These are phyloP conservation scores for Cydia amplana DNA, from an alignment of 1,140 invertebrate genomes.

Conservation along the genomic window DNA sequence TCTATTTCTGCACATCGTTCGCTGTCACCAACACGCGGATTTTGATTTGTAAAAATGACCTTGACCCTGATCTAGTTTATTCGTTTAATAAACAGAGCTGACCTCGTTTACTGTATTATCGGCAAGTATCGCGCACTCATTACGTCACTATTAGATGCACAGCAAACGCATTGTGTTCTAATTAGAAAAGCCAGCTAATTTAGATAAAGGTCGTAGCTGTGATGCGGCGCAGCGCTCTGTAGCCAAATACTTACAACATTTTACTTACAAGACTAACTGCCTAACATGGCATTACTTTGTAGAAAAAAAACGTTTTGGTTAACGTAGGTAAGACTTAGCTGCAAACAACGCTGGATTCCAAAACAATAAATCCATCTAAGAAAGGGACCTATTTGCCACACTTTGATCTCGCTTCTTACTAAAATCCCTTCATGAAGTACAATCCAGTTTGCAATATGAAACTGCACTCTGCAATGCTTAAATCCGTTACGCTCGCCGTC, in stretches of 20 bases:
- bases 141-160: slow-evolving; percentile 61
- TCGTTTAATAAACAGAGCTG: slow-evolving; percentile 71
- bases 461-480: slow-evolving; percentile 67
- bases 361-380: too few species aligned
- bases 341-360: too few species aligned
- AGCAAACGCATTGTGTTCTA: slow-evolving; percentile 16
- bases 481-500: slow-evolving; percentile 69
- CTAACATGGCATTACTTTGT: too few species aligned
- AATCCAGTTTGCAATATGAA: slow-evolving; percentile 58
- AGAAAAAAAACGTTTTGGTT: too few species aligned
- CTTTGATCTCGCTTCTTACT: background rate
- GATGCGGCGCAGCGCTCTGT: background rate
- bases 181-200: slow-evolving; percentile 6
- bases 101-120: slow-evolving; percentile 77
- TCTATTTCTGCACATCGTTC: slow-evolving; percentile 67
- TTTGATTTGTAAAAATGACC: slow-evolving; percentile 79
- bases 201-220: slow-evolving; percentile 8
- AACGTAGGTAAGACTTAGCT: too few species aligned
- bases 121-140: slow-evolving; percentile 69
- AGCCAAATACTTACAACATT: background rate
- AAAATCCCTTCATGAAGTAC: slow-evolving; percentile 56
- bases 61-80: slow-evolving; percentile 78
- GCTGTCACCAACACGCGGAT: slow-evolving; percentile 68
- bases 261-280: too few species aligned
- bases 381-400: too few species aligned